Percentiles rank a stretch among this genome's conserved stretches.
phyloP scores from a whole-genome alignment of 2,797 vertebrate species.

The Distichodus sexfasciatus region DNA sequence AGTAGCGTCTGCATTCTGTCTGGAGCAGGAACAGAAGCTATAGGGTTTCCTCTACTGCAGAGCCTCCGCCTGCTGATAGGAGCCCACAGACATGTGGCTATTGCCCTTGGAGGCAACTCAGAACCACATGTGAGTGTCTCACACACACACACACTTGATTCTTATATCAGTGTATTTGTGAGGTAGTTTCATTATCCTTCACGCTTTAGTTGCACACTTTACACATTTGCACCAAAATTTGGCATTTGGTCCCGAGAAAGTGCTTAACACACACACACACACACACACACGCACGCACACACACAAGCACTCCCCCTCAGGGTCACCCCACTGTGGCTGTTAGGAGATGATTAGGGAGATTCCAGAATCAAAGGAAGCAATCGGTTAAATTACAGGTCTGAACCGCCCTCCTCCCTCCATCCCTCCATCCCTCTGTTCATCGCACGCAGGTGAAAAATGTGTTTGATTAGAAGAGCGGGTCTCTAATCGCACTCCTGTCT shows the following conservation, averaged over 20 bases:
- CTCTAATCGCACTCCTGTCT: constrained; percentile 17
- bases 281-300: constrained; percentile 30
- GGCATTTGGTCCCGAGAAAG: too few species aligned
- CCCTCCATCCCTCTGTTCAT: constrained; percentile 51
- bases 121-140: constrained; percentile 64
- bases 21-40: constrained; percentile 45
- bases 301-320: constrained; percentile 26
- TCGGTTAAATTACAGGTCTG: constrained; percentile 66
- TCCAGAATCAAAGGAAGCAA: constrained; percentile 67
- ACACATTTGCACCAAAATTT: too few species aligned
- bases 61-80: constrained; percentile 59
- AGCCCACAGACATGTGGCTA: constrained; percentile 61
- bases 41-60: constrained; percentile 57
- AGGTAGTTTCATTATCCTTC: too few species aligned
- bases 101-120: constrained; percentile 58
- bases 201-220: too few species aligned
- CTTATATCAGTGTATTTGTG: too few species aligned
- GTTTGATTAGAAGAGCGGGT: constrained; percentile 12
- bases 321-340: constrained; percentile 37
- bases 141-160: background rate
- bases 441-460: constrained; percentile 15
- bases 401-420: constrained; percentile 13
- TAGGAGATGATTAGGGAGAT: constrained; percentile 57
- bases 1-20: constrained; percentile 55
- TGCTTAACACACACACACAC: constrained; percentile 26